phyloP scores from a whole-genome alignment of 2,888 invertebrate species.

The Nudaria mundana region DNA sequence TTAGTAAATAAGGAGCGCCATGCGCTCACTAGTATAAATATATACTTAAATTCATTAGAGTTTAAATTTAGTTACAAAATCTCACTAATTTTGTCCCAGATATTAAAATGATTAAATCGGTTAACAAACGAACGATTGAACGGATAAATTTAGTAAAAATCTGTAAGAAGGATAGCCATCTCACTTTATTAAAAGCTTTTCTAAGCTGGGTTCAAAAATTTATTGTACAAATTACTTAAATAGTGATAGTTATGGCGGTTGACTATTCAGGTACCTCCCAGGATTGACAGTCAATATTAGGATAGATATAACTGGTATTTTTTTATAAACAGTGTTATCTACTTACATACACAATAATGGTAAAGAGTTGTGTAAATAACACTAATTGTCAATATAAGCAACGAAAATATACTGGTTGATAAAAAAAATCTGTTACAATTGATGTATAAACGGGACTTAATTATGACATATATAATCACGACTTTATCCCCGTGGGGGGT shows the following conservation, averaged over 20 bases:
- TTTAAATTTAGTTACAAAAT: constrained; percentile 1
- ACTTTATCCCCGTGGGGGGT: too few species aligned
- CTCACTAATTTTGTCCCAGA: constrained; percentile 7
- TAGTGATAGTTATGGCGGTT: not conserved
- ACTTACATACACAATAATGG: not conserved
- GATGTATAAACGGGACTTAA: too few species aligned
- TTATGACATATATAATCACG: too few species aligned
- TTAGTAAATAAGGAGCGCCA: not conserved
- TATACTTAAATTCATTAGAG: not conserved
- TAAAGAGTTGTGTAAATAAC: not conserved
- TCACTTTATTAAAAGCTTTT: too few species aligned
- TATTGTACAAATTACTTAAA: too few species aligned
- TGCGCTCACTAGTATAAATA: not conserved
- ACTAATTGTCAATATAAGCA: too few species aligned
- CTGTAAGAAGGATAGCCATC: not conserved
- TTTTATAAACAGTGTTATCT: too few species aligned
- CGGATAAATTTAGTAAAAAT: not conserved
- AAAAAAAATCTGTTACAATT: too few species aligned
- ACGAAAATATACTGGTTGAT: too few species aligned
- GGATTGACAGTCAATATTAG: not conserved
- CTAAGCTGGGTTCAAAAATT: too few species aligned
- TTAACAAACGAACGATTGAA: not conserved
- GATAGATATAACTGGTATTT: not conserved
- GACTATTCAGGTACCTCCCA: not conserved
- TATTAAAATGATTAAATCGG: constrained; percentile 1